These are phyloP conservation scores for Chaetura pelagica DNA, from an alignment of 2,113 vertebrate genomes.

Conservation along the genomic window DNA sequence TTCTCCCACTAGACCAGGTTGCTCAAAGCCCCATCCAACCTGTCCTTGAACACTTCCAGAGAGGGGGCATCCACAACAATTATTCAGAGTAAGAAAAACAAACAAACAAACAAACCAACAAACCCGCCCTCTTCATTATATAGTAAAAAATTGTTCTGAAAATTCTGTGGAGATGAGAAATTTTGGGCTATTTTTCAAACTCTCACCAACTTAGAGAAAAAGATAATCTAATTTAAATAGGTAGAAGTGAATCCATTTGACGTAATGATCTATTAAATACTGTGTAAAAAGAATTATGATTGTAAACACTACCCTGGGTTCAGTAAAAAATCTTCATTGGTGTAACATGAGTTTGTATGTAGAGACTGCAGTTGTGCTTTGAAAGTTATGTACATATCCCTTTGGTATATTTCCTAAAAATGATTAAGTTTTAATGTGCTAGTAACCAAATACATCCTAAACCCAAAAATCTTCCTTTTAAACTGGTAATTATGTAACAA, in stretches of 20 bases:
- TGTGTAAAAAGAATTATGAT: neutral
- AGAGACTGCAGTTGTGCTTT: neutral
- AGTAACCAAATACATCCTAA: neutral
- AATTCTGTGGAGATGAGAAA: neutral
- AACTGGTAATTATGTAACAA: neutral
- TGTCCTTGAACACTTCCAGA: no score
- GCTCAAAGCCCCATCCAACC: no score
- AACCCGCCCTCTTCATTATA: neutral
- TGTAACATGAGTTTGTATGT: neutral
- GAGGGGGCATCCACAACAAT: no score
- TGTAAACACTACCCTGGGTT: neutral
- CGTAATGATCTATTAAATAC: neutral
- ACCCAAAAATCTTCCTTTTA: neutral
- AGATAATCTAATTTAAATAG: neutral
- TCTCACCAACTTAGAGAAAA: neutral
- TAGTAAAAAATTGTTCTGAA: neutral
- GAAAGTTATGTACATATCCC: neutral
- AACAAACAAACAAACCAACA: accelerated
- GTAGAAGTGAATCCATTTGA: neutral
- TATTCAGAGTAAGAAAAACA: neutral
- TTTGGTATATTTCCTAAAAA: neutral
- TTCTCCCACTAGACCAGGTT: no score
- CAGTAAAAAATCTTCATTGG: neutral
- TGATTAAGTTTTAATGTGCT: neutral
- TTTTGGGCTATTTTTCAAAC: neutral